A percentile compares a stretch with the other conserved stretches of the same genome.
Evolutionary conservation across 2,113 vertebrate genomes (phyloP).

Genomic region (Chaenocephalus aceratus): DNA sequence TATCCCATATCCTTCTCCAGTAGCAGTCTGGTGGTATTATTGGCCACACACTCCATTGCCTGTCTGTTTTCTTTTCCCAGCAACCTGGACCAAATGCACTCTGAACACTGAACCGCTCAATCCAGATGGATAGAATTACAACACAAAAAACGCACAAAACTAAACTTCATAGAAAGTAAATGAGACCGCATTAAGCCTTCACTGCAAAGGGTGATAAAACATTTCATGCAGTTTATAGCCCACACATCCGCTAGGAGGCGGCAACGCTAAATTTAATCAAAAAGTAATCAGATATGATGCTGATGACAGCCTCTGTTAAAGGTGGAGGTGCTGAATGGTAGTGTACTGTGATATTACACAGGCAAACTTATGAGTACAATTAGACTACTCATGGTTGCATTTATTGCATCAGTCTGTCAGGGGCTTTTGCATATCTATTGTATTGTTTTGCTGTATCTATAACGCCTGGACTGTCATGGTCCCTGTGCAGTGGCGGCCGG

Average conservation of each 20-base stretch:
- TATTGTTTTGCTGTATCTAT: background rate
- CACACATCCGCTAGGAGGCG: conserved; percentile 58
- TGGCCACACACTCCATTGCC: conserved; percentile 19
- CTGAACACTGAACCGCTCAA: conserved; percentile 2
- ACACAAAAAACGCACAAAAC: conserved; percentile 2
- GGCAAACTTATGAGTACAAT: background rate
- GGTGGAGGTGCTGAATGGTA: background rate
- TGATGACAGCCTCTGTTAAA: conserved; percentile 28
- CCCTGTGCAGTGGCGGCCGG: background rate
- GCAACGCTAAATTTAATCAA: conserved; percentile 47
- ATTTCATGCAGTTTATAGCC: background rate
- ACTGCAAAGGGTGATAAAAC: background rate
- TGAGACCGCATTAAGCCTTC: background rate
- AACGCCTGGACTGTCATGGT: background rate
- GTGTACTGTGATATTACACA: background rate
- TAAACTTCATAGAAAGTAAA: conserved; percentile 13
- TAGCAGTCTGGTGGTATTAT: background rate
- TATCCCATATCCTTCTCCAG: conserved; percentile 20
- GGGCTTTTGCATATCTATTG: background rate
- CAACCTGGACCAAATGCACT: background rate
- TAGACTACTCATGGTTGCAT: background rate
- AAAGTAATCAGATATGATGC: conserved; percentile 54
- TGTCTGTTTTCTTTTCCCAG: conserved; percentile 12
- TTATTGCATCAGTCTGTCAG: background rate
- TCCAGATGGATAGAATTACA: conserved; percentile 10